Evolutionary conservation across 1,140 invertebrate genomes (phyloP), one percentile per base, ranked within the genome.

Genomic region (Drosophila biarmipes): DNA sequence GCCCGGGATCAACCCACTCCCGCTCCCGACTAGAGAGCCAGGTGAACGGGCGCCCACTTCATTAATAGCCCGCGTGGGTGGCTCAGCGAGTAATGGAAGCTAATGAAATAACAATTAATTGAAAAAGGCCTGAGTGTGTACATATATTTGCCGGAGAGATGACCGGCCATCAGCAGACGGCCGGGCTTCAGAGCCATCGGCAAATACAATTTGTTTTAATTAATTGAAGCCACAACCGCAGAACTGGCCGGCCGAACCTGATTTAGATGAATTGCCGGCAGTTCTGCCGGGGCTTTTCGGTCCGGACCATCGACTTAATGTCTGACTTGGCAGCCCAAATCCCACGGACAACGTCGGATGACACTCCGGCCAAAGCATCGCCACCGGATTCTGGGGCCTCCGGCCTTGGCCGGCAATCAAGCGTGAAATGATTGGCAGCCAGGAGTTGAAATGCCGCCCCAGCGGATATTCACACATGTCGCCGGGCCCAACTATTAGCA

Each of bases 91-190:
- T 84, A 89, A 84, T 89, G 75, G 58, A 84, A 84, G 64, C 72
- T 79, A 89, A 89, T 87, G 79, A 76, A 89, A 87, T 79, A 79
- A 89, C 75, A 89, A 89, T 84, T 87, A 84, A 75, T 87, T 82
- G 74, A 46, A 58, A 74, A 64, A 63, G 57, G 55, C 69, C 49
- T 55, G 35, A 53, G 27, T 24, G 38, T 73, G 56, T 38, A 34
- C 11, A 19, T 42, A 11, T 17, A 38, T n/a, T 15, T 38, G 17
- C 8, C 42, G 11, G 48, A 34, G 40, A 38, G 69, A 64, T 42
- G 49, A 24, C 52, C 35, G 34, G n/a, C 54, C 35, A 51, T 35
- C 62, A 58, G 38, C 53, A 35, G 42, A 24, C 17, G 27, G 24
- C 21, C 7, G 14, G 27, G 15, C 56, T 57, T 42, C 45, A 51